These are phyloP conservation scores for Drusus annulatus DNA, from an alignment of 1,140 invertebrate genomes.

Conservation along the genomic window DNA sequence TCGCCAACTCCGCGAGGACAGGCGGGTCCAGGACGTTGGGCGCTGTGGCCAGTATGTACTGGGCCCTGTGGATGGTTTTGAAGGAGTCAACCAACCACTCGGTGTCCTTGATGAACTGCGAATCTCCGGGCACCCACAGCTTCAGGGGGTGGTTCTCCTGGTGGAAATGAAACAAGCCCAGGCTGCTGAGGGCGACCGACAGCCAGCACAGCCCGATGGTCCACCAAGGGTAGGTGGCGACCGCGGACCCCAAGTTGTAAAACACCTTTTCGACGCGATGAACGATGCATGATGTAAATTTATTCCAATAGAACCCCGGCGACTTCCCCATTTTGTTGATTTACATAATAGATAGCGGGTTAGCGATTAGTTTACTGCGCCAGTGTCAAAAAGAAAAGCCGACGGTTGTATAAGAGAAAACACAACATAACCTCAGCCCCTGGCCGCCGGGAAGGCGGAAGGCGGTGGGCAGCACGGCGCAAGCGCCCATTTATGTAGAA, in stretches of 20 bases:
- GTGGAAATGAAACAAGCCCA: slow-evolving; percentile 74
- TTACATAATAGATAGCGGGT: no score
- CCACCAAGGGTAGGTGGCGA: slow-evolving; percentile 71
- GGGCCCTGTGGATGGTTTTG: slow-evolving; percentile 74
- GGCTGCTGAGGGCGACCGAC: slow-evolving; percentile 69
- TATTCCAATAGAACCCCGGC: slow-evolving; percentile 66
- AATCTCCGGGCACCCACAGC: slow-evolving; percentile 80
- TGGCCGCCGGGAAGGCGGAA: no score
- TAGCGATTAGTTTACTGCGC: no score
- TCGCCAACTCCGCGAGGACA: slow-evolving; percentile 64
- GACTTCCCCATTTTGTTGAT: slow-evolving; percentile 56
- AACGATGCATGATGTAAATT: slow-evolving; percentile 64
- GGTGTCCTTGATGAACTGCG: slow-evolving; percentile 78
- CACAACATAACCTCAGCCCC: no score
- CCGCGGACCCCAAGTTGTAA: slow-evolving; percentile 69
- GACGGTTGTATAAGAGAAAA: no score
- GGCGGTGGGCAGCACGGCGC: no score
- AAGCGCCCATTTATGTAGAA: no score
- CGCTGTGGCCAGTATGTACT: slow-evolving; percentile 76
- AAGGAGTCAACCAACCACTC: slow-evolving; percentile 81
- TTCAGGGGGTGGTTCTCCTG: slow-evolving; percentile 77
- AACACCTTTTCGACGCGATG: slow-evolving; percentile 66
- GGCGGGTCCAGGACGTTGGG: slow-evolving; percentile 78
- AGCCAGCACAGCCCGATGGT: slow-evolving; percentile 71
- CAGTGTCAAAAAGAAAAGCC: no score